Base-by-base conservation (phyloP, 2,888 invertebrate species). In the Rhabditophanes sp. region DNA sequence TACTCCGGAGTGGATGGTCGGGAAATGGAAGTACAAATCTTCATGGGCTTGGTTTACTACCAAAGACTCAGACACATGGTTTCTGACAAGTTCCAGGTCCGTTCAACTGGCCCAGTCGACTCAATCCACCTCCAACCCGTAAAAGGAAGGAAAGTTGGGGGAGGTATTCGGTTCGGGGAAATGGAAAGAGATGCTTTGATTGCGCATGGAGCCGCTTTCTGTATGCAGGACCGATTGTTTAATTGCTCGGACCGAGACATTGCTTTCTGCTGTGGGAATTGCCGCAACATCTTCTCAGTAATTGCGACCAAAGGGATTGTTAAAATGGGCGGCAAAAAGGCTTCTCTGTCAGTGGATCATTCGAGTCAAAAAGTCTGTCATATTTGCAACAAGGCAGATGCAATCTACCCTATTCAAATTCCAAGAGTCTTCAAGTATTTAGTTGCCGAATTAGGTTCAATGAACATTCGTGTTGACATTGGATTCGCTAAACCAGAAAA, bases 1-100 rank as follows among this genome's bases (percentile, higher is more conserved):
- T 93, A 90, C 72, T 85, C 87, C 54, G 93, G 93, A 0, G 65
- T 81, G 1, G 81, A 84, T 66, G 96, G 96, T 0, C 70, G 81
- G 1, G 82, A 85, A 70, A 76, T 99, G 75, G 75, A 75, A 48
- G 56, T 56, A 0, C 79, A 84, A 56, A 90, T 99, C 50, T 96
- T 93, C 72, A 81, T 82, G 66, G 96, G 96, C 0, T 74, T 96
- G 28, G 84, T 93, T 1, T 87, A 96, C 68, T 99, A 96, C 68
- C 96, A 96, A 69, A 70, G 96, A 44, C 74, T 99, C n/a, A 71
- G 93, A 51, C 96, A 99, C 67, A 93, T 99, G 93, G 93, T 96
- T 5, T 83, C 85, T 1, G 96, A 99, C 65, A 99, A 48, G 32
- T 46, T 48, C 35, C 56, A 79, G 79, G 82, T 84, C n/a, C 76